Evolutionary conservation across 2,797 vertebrate species (phyloP).

Genomic region (Malacoctenus gilli): DNA sequence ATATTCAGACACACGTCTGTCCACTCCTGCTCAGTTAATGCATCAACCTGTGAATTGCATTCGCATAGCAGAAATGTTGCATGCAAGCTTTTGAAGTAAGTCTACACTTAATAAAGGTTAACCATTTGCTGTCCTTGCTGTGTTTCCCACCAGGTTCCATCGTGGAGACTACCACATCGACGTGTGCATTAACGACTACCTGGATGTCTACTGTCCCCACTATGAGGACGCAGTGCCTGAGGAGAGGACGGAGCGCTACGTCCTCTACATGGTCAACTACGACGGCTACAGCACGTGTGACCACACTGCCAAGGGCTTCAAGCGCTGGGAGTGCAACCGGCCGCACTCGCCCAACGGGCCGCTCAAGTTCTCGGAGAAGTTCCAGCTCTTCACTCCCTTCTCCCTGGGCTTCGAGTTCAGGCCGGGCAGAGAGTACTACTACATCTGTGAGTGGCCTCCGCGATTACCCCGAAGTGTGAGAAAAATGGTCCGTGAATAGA

Average conservation of each 20-base stretch:
- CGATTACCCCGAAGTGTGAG: not conserved
- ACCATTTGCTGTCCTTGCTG: constrained; percentile 2
- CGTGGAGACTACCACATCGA: constrained; percentile 96
- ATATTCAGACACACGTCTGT: constrained; percentile 22
- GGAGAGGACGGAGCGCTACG: constrained; percentile 93
- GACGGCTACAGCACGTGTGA: constrained; percentile 98
- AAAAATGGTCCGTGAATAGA: too few relatives aligned
- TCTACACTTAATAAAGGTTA: not conserved
- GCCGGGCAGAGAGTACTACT: constrained; percentile 97
- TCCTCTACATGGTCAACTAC: constrained; percentile 99
- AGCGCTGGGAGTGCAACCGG: constrained; percentile 98
- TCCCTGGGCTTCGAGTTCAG: constrained; percentile 98
- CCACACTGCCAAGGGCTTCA: constrained; percentile 97
- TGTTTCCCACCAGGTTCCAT: constrained; percentile 85
- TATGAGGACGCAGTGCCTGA: constrained; percentile 93
- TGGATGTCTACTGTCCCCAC: constrained; percentile 98
- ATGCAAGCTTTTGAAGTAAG: too few relatives aligned
- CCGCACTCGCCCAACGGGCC: constrained; percentile 95
- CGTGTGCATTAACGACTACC: constrained; percentile 98
- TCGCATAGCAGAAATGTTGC: not conserved
- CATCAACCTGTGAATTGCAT: not conserved
- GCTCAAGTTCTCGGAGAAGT: constrained; percentile 97
- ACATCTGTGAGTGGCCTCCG: constrained; percentile 93
- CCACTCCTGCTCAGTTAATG: constrained; percentile 7
- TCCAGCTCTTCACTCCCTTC: constrained; percentile 98